These are phyloP conservation scores for Trachurus trachurus DNA, from an alignment of 2,797 vertebrate species.

Conservation along the genomic window DNA sequence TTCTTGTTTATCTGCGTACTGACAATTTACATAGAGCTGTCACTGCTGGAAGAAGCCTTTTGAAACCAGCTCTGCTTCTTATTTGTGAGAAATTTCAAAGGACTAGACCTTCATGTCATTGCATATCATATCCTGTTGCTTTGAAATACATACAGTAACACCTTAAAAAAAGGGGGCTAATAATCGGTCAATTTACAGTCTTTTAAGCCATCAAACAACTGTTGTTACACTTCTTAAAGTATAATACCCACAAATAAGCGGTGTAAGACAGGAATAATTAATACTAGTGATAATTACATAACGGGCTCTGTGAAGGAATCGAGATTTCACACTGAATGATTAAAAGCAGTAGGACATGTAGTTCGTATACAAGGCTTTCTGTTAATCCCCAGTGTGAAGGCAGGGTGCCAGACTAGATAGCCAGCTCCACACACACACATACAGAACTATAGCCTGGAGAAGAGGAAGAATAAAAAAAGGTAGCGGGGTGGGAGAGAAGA, in stretches of 20 bases:
- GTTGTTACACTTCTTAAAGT: neutral
- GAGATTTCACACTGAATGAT: conserved; percentile 65
- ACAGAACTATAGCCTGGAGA: conserved; percentile 42
- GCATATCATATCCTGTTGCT: neutral
- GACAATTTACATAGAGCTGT: conserved; percentile 30
- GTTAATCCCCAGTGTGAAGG: conserved; percentile 49
- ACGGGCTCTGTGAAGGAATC: conserved; percentile 39
- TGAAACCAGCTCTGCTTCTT: conserved; percentile 16
- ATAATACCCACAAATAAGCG: conserved; percentile 29
- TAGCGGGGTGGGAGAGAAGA: conserved; percentile 45
- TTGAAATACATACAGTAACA: neutral
- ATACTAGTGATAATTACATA: conserved; percentile 53
- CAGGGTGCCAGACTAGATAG: conserved; percentile 34
- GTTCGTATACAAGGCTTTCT: conserved; percentile 31
- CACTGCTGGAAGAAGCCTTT: conserved; percentile 12
- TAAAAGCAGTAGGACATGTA: conserved; percentile 35
- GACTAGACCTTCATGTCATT: neutral
- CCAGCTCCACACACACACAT: conserved; percentile 23
- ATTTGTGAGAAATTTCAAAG: conserved; percentile 14
- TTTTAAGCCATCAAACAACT: neutral
- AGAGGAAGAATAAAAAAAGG: conserved; percentile 40
- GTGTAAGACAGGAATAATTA: conserved; percentile 42
- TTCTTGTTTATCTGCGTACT: conserved; percentile 24
- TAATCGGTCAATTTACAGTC: neutral
- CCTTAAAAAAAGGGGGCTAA: neutral